Evolutionary conservation across 2,113 vertebrate species (phyloP).

Genomic region (Miniopterus natalensis): DNA sequence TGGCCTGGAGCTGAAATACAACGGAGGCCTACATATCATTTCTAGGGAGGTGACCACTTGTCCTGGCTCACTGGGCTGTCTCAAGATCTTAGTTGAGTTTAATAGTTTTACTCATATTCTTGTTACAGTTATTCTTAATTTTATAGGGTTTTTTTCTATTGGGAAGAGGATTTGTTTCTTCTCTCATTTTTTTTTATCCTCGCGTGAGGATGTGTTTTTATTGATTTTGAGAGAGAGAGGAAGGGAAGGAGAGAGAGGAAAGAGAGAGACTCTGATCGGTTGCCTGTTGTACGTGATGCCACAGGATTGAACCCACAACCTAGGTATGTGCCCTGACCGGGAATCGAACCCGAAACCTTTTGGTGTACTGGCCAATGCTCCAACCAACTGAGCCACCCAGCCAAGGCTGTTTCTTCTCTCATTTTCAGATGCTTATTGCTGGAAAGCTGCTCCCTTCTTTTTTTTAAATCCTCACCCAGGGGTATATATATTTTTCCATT

Average conservation of each 20-base stretch:
- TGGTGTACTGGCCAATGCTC: neutral
- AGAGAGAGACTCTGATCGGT: no score
- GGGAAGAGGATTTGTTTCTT: neutral
- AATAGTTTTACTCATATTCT: neutral
- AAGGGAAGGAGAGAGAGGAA: neutral
- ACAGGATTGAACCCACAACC: no score
- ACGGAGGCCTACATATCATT: no score
- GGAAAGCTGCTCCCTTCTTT: neutral
- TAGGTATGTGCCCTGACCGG: neutral
- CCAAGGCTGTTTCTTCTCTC: neutral
- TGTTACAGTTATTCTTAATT: neutral
- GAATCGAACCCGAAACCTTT: neutral
- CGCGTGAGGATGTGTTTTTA: neutral
- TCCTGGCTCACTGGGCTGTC: neutral
- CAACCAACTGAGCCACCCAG: neutral
- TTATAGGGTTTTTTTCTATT: neutral
- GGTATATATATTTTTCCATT: no score
- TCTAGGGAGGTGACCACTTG: no score
- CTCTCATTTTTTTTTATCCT: neutral
- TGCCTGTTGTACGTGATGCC: no score
- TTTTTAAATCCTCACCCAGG: no score
- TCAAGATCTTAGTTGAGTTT: neutral
- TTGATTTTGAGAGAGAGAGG: neutral
- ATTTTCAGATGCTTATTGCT: neutral
- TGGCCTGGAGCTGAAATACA: no score